A percentile compares a stretch with the other conserved stretches of the same genome.
Evolutionary conservation across 2,888 invertebrate species (phyloP).

Genomic region (Emmelina monodactyla): DNA sequence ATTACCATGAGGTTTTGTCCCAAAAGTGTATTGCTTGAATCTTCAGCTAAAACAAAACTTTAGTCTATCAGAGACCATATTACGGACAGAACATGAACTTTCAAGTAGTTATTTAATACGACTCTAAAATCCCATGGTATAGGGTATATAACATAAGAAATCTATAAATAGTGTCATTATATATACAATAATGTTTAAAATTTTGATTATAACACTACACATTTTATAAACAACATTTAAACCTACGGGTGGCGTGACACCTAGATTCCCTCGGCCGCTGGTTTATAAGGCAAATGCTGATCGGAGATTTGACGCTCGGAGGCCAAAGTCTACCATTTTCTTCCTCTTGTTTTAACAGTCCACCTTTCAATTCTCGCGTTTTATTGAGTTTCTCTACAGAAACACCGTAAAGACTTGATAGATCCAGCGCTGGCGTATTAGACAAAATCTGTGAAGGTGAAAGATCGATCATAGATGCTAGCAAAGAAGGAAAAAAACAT

Average conservation of each 20-base stretch:
- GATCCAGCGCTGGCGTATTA: conserved; percentile 24
- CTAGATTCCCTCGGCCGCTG: conserved; percentile 5
- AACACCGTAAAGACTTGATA: conserved; percentile 24
- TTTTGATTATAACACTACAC: too few species aligned
- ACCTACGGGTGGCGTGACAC: conserved; percentile 6
- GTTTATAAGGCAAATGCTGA: background rate
- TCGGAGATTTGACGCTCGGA: conserved; percentile 19
- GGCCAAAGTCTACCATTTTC: conserved; percentile 32
- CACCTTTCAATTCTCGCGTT: conserved; percentile 21
- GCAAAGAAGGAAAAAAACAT: too few species aligned
- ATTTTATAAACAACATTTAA: background rate
- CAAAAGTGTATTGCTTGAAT: conserved; percentile 22
- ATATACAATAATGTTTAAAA: too few species aligned
- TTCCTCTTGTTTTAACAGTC: conserved; percentile 26
- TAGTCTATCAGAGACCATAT: too few species aligned
- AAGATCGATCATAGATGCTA: too few species aligned
- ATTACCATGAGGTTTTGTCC: conserved; percentile 25
- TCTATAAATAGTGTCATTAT: too few species aligned
- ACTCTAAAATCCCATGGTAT: too few species aligned
- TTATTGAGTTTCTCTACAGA: conserved; percentile 16
- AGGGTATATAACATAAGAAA: too few species aligned
- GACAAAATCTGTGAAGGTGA: conserved; percentile 30
- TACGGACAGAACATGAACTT: too few species aligned
- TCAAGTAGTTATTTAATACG: too few species aligned
- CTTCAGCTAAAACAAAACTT: conserved; percentile 28